A percentile compares a stretch with the other conserved stretches of the same genome.
These are phyloP conservation scores for Drosophila novamexicana DNA, from an alignment of 1,140 invertebrate genomes.

Conservation along the genomic window DNA sequence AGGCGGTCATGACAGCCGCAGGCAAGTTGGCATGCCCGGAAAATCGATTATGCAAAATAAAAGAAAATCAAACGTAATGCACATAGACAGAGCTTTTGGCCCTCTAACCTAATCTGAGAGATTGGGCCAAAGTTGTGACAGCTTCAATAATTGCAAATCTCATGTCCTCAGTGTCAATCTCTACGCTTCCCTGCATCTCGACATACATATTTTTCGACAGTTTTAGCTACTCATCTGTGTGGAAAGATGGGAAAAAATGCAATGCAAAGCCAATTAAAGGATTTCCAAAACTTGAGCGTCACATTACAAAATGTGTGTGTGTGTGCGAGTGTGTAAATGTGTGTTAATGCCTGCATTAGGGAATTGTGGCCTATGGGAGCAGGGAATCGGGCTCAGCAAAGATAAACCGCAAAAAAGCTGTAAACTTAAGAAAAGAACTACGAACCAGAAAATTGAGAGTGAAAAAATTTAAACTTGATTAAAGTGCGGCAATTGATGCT, in stretches of 20 bases:
- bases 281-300: slow-evolving; percentile 73
- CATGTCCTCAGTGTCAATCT: slow-evolving; percentile 29
- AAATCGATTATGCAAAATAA: slow-evolving; percentile 74
- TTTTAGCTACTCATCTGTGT: slow-evolving; percentile 48
- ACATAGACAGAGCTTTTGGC: slow-evolving; percentile 15
- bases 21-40: slow-evolving; percentile 26
- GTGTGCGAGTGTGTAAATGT: slow-evolving; percentile 10
- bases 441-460: background rate
- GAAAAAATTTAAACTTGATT: background rate
- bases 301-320: slow-evolving; percentile 46
- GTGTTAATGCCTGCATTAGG: slow-evolving; percentile 26
- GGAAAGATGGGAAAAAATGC: slow-evolving; percentile 18
- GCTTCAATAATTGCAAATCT: slow-evolving; percentile 35
- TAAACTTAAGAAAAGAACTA: slow-evolving; percentile 43
- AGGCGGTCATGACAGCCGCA: slow-evolving; percentile 53
- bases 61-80: slow-evolving; percentile 60
- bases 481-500: background rate
- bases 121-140: slow-evolving; percentile 22
- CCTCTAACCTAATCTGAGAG: slow-evolving; percentile 26
- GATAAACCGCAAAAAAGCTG: slow-evolving; percentile 58
- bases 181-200: background rate
- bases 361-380: slow-evolving; percentile 17
- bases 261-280: slow-evolving; percentile 78
- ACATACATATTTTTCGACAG: slow-evolving; percentile 3
- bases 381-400: slow-evolving; percentile 33